These are phyloP conservation scores for Pomacea maculata DNA, from an alignment of 1,140 invertebrate genomes.

Conservation along the genomic window DNA sequence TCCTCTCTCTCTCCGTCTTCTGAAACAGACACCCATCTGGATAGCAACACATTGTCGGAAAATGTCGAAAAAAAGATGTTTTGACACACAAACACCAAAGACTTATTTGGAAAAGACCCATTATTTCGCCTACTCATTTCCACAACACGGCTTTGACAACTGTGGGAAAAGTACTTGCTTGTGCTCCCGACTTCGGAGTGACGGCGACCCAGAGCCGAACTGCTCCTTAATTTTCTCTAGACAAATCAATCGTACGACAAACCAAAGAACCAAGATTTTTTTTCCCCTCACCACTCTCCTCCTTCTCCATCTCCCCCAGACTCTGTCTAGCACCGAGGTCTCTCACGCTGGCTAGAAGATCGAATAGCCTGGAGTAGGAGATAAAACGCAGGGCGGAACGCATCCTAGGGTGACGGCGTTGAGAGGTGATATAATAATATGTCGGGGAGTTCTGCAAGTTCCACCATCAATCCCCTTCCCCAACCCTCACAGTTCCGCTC, in stretches of 20 bases:
- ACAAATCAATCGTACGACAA: conserved; percentile 1
- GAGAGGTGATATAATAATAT: conserved; percentile 7
- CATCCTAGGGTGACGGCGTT: background rate
- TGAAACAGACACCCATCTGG: too few species aligned
- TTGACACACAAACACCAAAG: too few species aligned
- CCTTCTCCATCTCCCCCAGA: background rate
- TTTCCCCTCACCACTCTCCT: background rate
- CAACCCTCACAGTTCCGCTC: background rate
- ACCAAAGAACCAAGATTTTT: background rate
- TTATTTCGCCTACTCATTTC: too few species aligned
- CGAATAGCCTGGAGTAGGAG: too few species aligned
- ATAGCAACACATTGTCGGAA: too few species aligned
- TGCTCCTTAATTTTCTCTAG: background rate
- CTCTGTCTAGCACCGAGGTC: background rate
- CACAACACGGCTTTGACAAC: too few species aligned
- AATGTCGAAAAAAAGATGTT: too few species aligned
- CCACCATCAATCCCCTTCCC: background rate
- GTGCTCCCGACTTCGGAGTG: too few species aligned
- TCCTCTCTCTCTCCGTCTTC: too few species aligned
- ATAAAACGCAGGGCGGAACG: background rate
- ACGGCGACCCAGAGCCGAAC: too few species aligned
- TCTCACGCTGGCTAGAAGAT: background rate
- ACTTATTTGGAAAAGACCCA: too few species aligned
- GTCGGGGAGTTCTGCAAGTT: background rate
- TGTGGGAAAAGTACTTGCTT: too few species aligned